Evolutionary conservation across 1,140 invertebrate species (phyloP), one percentile per base, ranked within the genome.

Genomic region (Lepeophtheirus salmonis): DNA sequence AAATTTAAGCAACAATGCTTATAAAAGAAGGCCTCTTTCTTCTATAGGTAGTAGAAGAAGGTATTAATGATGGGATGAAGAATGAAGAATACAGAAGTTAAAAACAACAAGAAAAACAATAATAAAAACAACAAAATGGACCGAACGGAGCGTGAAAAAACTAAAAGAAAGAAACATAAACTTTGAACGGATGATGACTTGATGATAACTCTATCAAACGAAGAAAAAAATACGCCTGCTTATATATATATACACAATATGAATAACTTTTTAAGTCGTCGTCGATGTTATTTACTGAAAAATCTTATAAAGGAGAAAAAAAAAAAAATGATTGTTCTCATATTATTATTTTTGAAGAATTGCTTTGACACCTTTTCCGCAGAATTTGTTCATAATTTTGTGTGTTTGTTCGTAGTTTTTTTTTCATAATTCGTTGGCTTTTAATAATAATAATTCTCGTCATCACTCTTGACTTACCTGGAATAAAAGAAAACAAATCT

Each of bases 231-330:
- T 41, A 41, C 6, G 6, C n/a, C 6, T 41, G 30, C 30, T 6
- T 41, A 41, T 41, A 41, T 41, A 41, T 41, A 41, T 41, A 41
- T 41, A 41, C 30, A 41, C n/a, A n/a, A n/a, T n/a, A n/a, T n/a
- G n/a, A n/a, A n/a, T n/a, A n/a, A n/a, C n/a, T n/a, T n/a, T n/a
- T n/a, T n/a, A n/a, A n/a, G n/a, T n/a, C n/a, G n/a, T n/a, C n/a
- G n/a, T n/a, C n/a, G n/a, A n/a, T 41, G 30, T 41, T 41, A 6
- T 10, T n/a, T 41, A 10, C 30, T 10, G n/a, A n/a, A 10, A 41
- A 41, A 10, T 10, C 6, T 41, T n/a, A n/a, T 41, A 6, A 41
- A 41, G n/a, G 30, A 41, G 30, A 41, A n/a, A 41, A 10, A n/a
- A 41, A 41, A 41, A n/a, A 41, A 41, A 41, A 41, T 10, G 30